These are phyloP conservation scores for Petrocephalus zakoni DNA, from an alignment of 2,113 vertebrate genomes.

Conservation along the genomic window DNA sequence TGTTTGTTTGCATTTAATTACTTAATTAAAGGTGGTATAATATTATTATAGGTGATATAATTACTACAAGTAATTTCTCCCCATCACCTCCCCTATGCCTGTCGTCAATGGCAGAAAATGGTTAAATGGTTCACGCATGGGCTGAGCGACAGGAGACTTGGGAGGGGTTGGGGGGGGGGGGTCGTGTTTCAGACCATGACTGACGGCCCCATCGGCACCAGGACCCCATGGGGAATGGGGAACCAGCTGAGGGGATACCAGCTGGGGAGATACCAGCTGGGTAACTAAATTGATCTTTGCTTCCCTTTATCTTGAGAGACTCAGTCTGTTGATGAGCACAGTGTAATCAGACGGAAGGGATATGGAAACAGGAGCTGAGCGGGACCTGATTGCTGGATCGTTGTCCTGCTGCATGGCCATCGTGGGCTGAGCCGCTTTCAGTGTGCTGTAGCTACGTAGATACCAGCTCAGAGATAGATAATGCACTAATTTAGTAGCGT, in stretches of 20 bases:
- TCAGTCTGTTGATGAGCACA: background rate
- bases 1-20: background rate
- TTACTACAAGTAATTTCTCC: background rate
- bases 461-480: too few species aligned
- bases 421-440: background rate
- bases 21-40: background rate
- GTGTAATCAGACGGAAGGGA: background rate
- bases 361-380: background rate
- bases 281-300: background rate
- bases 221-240: background rate
- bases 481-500: background rate
- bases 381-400: background rate
- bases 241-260: background rate
- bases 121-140: background rate
- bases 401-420: background rate
- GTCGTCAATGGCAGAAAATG: background rate
- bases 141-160: background rate
- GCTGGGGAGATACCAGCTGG: background rate
- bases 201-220: background rate
- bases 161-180: background rate
- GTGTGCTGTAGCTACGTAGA: background rate
- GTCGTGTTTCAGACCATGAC: background rate
- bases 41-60: background rate
- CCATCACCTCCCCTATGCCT: background rate
- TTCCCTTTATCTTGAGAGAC: background rate